Base-by-base conservation (phyloP, 2,113 vertebrate species). In the Cygnus atratus region DNA sequence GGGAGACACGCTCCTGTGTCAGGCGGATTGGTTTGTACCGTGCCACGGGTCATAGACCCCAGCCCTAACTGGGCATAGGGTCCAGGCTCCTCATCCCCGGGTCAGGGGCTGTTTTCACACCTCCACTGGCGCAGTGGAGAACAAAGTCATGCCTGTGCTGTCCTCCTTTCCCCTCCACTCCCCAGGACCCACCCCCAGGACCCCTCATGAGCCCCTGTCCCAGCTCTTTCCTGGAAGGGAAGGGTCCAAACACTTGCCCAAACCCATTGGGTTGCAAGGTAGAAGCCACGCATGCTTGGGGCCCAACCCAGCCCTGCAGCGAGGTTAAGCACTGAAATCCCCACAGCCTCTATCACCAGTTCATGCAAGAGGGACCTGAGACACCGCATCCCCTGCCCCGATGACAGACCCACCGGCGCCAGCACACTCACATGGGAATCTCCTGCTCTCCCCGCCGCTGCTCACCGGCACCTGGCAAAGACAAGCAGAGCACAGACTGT, bases 341-440 rank as follows among this genome's bases (percentile, higher is more conserved):
- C 24, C 48, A 7, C 18, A 26, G 18, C 48, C 68, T 52, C 35
- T n/a, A 37, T 20, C 68, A 39, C 39, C 35, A 29, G 68, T 18
- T 66, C 28, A 10, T 43, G 28, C 39, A 37, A 52, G n/a, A 50
- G 17, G 68, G 15, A 50, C n/a, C 46, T 37, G n/a, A 71, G 68
- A 52, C n/a, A 48, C 18, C 17, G 11, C 68, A 4, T 50, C 48
- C 62, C 67, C 70, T 39, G 9, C 50, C 35, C 18, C 11, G 11
- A 29, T 22, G 26, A 31, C 3, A 6, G 22, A 19, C 70, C 24
- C 24, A 13, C 33, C 9, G 14, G 5, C 10, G 26, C 17, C 54
- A 28, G 22, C 1, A 9, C 85, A 94, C 97, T 96, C 65, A 97
- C 97, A 73, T 95, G 94, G 39, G 92, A 72, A 72, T 75, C 72